Evolutionary conservation across 2,888 invertebrate species (phyloP).

Genomic region (Mythimna impura): DNA sequence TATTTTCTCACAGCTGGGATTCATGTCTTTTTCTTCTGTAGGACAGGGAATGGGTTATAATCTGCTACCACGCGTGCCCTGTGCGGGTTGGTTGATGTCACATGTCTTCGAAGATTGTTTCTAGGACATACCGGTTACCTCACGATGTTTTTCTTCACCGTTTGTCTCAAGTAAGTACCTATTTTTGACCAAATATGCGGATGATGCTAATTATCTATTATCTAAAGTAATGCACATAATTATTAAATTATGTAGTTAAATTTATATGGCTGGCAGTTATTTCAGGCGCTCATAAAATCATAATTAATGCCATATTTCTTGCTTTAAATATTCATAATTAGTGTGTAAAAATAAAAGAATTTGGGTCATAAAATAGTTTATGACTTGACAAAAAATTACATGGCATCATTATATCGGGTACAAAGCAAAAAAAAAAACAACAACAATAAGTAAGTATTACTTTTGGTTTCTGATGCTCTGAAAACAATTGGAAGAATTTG

Average conservation of each 20-base stretch:
- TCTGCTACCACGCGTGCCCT: too few relatives aligned
- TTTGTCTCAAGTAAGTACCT: too few relatives aligned
- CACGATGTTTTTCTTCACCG: too few relatives aligned
- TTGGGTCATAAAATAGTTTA: constrained; percentile 23
- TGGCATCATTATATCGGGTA: neutral
- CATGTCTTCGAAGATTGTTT: too few relatives aligned
- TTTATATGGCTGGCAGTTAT: constrained; percentile 25
- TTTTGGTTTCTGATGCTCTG: too few relatives aligned
- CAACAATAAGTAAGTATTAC: too few relatives aligned
- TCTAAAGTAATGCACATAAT: constrained; percentile 17
- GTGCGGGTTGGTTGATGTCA: too few relatives aligned
- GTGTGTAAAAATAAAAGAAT: constrained; percentile 35
- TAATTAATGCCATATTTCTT: constrained; percentile 25
- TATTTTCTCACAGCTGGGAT: neutral
- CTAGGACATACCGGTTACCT: too few relatives aligned
- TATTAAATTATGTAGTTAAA: constrained; percentile 26
- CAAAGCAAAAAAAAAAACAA: neutral
- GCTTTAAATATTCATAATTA: constrained; percentile 31
- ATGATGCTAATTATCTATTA: constrained; percentile 11
- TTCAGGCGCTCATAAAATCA: constrained; percentile 44
- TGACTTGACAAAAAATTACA: constrained; percentile 21
- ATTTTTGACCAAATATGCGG: constrained; percentile 27
- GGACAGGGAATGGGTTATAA: too few relatives aligned
- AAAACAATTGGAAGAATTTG: too few relatives aligned
- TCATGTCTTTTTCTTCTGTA: too few relatives aligned